Evolutionary conservation across 2,113 vertebrate species (phyloP).

Genomic region (Pachyramphus minor): DNA sequence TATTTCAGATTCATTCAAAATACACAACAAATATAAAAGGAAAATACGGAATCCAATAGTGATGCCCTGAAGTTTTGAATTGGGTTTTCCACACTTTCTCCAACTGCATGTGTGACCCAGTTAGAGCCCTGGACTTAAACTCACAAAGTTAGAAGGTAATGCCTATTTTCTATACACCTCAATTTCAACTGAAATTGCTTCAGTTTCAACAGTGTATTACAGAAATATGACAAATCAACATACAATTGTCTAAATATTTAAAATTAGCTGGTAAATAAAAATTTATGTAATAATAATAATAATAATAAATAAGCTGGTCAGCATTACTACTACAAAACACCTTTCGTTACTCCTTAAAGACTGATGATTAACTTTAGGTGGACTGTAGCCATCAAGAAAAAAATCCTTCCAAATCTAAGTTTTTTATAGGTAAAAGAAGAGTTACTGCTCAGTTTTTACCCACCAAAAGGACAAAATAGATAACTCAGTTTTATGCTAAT

Average conservation of each 20-base stretch:
- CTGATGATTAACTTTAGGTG: not conserved
- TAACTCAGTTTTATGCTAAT: not conserved
- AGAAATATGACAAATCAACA: not conserved
- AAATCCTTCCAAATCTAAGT: not conserved
- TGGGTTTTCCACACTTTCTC: not conserved
- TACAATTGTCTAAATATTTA: not conserved
- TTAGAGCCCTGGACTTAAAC: not conserved
- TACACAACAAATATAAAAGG: not conserved
- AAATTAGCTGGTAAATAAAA: not conserved
- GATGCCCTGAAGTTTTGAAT: accelerated
- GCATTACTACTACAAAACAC: not conserved
- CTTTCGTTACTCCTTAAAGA: not conserved
- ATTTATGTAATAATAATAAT: not conserved
- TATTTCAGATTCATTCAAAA: not conserved
- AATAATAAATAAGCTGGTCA: not conserved
- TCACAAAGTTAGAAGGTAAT: not conserved
- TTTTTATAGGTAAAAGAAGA: not conserved
- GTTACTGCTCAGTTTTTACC: not conserved
- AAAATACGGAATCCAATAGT: not conserved
- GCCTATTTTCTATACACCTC: not conserved
- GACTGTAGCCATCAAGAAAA: not conserved
- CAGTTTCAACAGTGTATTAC: not conserved
- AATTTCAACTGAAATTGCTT: not conserved
- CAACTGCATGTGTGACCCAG: not conserved
- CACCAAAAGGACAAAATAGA: not conserved